phyloP scores from a whole-genome alignment of 2,888 invertebrate species.

The Lingula anatina region DNA sequence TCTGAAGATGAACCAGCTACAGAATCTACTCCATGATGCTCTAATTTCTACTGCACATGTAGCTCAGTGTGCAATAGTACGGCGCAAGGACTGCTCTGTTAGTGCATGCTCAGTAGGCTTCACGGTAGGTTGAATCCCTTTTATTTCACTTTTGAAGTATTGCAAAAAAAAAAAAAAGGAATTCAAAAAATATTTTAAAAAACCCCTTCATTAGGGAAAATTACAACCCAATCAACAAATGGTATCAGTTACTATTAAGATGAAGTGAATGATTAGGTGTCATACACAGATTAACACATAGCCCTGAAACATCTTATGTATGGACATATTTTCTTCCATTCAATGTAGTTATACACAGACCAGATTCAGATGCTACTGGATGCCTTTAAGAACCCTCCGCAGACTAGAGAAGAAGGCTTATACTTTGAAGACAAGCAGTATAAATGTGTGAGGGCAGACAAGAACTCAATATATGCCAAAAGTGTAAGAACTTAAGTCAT shows the following conservation, averaged over 20 bases:
- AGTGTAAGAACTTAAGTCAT: constrained; percentile 38
- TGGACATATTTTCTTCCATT: too few relatives aligned
- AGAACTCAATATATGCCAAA: constrained; percentile 49
- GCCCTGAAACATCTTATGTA: too few relatives aligned
- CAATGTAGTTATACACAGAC: constrained; percentile 45
- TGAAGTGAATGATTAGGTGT: too few relatives aligned
- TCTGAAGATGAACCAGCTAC: constrained; percentile 50
- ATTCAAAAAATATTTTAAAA: not conserved
- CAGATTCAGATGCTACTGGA: constrained; percentile 44
- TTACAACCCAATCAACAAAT: not conserved
- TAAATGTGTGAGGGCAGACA: constrained; percentile 48
- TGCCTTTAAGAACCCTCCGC: constrained; percentile 45
- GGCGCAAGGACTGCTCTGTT: constrained; percentile 37
- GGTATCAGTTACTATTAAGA: too few relatives aligned
- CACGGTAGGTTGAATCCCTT: constrained; percentile 41
- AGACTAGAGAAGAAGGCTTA: constrained; percentile 46
- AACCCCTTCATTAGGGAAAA: not conserved
- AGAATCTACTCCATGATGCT: constrained; percentile 49
- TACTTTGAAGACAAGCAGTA: constrained; percentile 46
- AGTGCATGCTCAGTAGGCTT: constrained; percentile 49
- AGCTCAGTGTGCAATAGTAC: constrained; percentile 46
- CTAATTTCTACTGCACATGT: constrained; percentile 49
- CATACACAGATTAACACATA: too few relatives aligned
- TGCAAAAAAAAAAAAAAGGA: not conserved
- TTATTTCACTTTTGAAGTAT: too few relatives aligned